phyloP scores from a whole-genome alignment of 2,113 vertebrate genomes.

The Ptychochromis oligacanthus region DNA sequence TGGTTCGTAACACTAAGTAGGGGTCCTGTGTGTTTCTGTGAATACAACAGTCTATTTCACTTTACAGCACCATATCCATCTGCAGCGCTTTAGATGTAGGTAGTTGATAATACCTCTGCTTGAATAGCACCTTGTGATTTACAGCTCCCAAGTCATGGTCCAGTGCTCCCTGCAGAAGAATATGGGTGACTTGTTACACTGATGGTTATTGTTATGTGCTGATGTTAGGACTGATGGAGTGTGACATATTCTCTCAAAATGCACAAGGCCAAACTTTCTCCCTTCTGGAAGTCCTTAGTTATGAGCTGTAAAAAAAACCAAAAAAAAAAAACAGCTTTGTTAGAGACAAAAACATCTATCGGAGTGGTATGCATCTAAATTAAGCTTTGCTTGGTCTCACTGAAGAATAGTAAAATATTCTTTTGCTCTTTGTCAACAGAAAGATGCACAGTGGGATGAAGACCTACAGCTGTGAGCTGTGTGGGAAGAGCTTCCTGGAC shows the following conservation, averaged over 20 bases:
- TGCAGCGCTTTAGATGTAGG: conserved; percentile 37
- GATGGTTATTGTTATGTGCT: conserved; percentile 32
- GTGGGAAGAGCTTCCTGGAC: conserved; percentile 97
- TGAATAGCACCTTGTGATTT: conserved; percentile 51
- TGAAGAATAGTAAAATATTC: conserved; percentile 10
- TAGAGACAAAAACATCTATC: not conserved
- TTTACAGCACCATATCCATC: conserved; percentile 40
- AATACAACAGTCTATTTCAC: conserved; percentile 37
- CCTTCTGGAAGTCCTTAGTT: not conserved
- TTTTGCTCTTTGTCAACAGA: conserved; percentile 77
- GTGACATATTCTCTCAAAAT: not conserved
- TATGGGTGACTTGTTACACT: conserved; percentile 10
- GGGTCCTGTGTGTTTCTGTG: conserved; percentile 13
- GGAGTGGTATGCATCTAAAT: not conserved
- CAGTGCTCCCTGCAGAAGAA: conserved; percentile 21
- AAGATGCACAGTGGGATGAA: conserved; percentile 99
- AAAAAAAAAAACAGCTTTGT: not conserved
- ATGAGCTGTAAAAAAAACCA: not conserved
- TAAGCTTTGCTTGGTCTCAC: not conserved
- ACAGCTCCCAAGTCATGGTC: conserved; percentile 22
- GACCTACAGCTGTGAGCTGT: conserved; percentile 97
- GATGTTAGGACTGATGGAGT: conserved; percentile 36
- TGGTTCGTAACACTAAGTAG: conserved; percentile 30
- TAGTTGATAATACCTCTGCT: conserved; percentile 38
- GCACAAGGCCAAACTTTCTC: not conserved